phyloP scores from a whole-genome alignment of 2,888 invertebrate genomes.

The Callyntrura sp. region DNA sequence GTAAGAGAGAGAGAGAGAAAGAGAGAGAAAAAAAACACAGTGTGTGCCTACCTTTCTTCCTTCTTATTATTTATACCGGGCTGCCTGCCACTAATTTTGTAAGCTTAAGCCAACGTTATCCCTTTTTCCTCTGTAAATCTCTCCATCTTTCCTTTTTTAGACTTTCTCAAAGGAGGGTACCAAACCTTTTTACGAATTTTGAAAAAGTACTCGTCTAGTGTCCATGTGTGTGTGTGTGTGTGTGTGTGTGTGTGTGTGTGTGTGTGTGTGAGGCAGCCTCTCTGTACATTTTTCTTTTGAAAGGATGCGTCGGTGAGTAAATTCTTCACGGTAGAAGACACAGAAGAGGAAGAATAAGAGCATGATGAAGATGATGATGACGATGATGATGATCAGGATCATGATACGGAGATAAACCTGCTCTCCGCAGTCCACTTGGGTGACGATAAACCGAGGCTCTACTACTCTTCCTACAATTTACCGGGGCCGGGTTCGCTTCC shows the following conservation, averaged over 20 bases:
- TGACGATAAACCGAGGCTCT: background rate
- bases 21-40: background rate
- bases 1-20: too few species aligned
- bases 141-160: background rate
- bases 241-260: slow-evolving; percentile 2
- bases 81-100: slow-evolving; percentile 58
- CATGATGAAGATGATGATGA: background rate
- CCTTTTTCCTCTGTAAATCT: slow-evolving; percentile 32
- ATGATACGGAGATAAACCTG: background rate
- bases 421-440: slow-evolving; percentile 51
- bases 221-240: background rate
- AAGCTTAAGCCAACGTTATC: slow-evolving; percentile 53
- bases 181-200: slow-evolving; percentile 45
- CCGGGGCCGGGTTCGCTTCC: background rate
- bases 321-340: slow-evolving; percentile 28
- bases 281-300: background rate
- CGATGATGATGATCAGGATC: background rate
- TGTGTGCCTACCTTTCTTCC: background rate
- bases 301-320: slow-evolving; percentile 21
- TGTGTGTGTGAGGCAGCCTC: background rate
- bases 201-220: background rate
- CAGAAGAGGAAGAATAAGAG: background rate
- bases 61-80: slow-evolving; percentile 31
- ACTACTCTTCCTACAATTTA: background rate
- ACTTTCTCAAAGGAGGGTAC: slow-evolving; percentile 8